Base-by-base conservation (phyloP, 2,888 invertebrate species). In the Nephrotoma appendiculata region DNA sequence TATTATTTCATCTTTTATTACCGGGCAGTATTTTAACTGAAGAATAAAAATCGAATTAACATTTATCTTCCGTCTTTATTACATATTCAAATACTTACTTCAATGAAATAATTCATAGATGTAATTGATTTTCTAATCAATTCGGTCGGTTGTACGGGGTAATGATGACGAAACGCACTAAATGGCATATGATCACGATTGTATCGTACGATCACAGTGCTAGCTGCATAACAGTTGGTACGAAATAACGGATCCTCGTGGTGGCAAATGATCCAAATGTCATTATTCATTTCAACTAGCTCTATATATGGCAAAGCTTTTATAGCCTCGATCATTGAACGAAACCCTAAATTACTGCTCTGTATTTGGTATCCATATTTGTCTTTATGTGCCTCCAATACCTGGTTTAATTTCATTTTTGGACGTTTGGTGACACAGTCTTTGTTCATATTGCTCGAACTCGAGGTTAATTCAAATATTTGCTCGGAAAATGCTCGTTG, bases 341-440 rank as follows among this genome's bases (percentile, higher is more conserved):
- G 88, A 9, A 89, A 90, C 0, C 92, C 92, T 87, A 92, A 88
- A 0, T 90, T 90, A 86, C 91, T 90, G 3, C 91, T 89, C 87
- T 89, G 90, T 87, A 92, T 91, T 88, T 92, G 91, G 87, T 92
- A 92, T n/a, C 92, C 92, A 86, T 88, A 91, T 86, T 92, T 91
- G 57, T 91, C 91, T 88, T 92, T 92, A 87, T 92, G 92, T 45
- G 91, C 88, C 57, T 90, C 90, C 0, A 92, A 88, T 0, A 92
- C 89, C 45, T 92, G 91, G 52, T 91, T 90, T 19, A 91, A 88
- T 86, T 90, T 90, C 1, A 86, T 86, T 52, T 52, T 86, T 57
- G 86, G 9, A 48, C 87, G 86, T 57, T 86, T 57, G 0, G 31
- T 86, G 2, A 19, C 52, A 31, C 45, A 48, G 11, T 45, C 48